A percentile compares a stretch with the other conserved stretches of the same genome.
Conservation (phyloP, 2,797 vertebrate species). For the Pogoniulus pusillus region DNA sequence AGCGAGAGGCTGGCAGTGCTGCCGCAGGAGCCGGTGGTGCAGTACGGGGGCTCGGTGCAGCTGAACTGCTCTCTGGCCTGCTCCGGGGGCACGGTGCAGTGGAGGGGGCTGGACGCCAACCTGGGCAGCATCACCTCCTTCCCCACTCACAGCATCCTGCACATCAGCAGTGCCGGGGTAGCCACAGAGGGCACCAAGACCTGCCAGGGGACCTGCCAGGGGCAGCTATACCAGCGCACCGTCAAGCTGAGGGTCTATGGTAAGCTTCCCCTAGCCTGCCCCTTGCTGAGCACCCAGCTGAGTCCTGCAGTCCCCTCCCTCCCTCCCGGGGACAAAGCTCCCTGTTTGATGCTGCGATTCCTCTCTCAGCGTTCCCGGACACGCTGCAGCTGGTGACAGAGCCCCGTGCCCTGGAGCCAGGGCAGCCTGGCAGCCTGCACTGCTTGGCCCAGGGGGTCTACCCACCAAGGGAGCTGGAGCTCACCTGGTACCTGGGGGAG, state of each 20-base stretch:
- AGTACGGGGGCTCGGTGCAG: background rate
- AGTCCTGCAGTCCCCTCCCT: background rate
- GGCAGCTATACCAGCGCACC: background rate
- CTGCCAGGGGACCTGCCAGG: conserved; percentile 66
- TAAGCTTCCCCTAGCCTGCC: background rate
- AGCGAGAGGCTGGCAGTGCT: conserved; percentile 23
- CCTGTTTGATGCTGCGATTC: fast-evolving
- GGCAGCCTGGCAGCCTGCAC: background rate
- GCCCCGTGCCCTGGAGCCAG: background rate
- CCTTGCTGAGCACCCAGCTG: fast-evolving
- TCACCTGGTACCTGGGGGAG: conserved; percentile 62
- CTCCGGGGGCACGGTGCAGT: background rate
- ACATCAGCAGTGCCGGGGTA: background rate
- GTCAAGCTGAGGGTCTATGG: conserved; percentile 60
- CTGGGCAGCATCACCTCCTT: conserved; percentile 40
- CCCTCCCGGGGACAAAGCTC: background rate
- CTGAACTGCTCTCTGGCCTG: conserved; percentile 74
- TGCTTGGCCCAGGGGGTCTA: conserved; percentile 39
- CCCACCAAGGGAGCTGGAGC: fast-evolving
- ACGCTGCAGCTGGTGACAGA: conserved; percentile 32
- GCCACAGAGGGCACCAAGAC: conserved; percentile 17
- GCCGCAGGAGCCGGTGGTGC: conserved; percentile 51
- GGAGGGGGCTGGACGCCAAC: conserved; percentile 77
- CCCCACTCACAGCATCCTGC: conserved; percentile 64
- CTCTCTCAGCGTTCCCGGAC: conserved; percentile 72